Base-by-base conservation (phyloP, 64 coral and sea anemone genomes). In the Stichodactyla mertensii region DNA sequence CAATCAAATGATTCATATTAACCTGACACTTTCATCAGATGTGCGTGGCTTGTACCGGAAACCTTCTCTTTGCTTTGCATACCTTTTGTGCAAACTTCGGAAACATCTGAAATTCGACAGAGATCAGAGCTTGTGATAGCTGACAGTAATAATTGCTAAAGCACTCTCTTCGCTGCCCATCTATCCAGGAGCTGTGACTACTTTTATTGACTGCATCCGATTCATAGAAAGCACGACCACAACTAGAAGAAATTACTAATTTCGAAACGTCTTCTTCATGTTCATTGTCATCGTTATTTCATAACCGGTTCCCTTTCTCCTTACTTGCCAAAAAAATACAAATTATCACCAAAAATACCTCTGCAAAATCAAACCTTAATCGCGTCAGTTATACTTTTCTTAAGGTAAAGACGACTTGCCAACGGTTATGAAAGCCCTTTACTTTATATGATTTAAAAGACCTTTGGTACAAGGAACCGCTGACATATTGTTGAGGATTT, bases 1-100 rank as follows among this genome's bases (percentile, higher is more conserved):
- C 69, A 74, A 27, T 74, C 69, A 74, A 74, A 74, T 31, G 69
- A 74, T 74, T 23, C n/a, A 70, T 70, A 70, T 70, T 70, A 70
- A 7, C 1, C 22, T 74, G 69, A 74, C 69, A 74, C 27, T 31
- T 74, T 74, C 69, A 74, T 74, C 24, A 23, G 69, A 23, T 74
- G 69, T 13, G 24, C 27, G 69, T 74, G 9, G 69, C 69, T 8
- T 27, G 11, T 8, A 74, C 69, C 69, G 69, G 69, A 74, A 74
- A 74, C 20, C 69, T 74, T 27, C 24, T 74, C 69, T 74, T 74
- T 74, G 69, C 69, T 31, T 71, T 74, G 20, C 69, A 74, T 74
- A 31, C 0, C 69, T 74, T 74, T 74, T 74, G 69, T 74, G 69
- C 69, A 74, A 74, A 74, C 23, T 74, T 74, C 69, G 69, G 69